Evolutionary conservation across 1,140 invertebrate genomes (phyloP), one percentile per base, ranked within the genome.

Genomic region (Anthonomus grandis): DNA sequence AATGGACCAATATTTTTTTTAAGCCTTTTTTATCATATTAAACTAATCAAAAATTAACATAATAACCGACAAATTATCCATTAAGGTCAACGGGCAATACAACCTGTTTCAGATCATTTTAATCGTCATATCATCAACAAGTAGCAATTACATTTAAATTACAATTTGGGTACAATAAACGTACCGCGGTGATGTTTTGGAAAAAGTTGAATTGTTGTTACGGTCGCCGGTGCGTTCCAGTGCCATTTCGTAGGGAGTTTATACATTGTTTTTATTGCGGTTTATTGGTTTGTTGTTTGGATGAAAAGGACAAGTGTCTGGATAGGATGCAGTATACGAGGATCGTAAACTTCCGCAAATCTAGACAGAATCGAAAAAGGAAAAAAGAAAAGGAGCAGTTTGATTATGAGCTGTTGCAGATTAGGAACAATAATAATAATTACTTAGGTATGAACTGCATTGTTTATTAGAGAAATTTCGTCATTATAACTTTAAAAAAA

Each of bases 361-460:
- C 31, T 2, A 34, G 31, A 12, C 31, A 13, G 31, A 34, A 22
- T n/a, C 18, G 24, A 51, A 3, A 10, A 21, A 36, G 36, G 10
- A 22, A 39, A 25, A 4, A 51, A 41, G 34, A 51, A 12, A 12
- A 37, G 22, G 10, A 39, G 17, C 15, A 38, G 18, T 12, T 8
- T 6, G 12, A 41, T 17, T 51, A 51, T 41, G 37, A 39, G 22
- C 17, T 41, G 12, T 13, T 51, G 36, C 36, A 51, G 13, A 17
- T 13, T 5, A 17, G 17, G 4, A 13, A 6, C n/a, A 22, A 51
- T 25, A 51, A 51, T 25, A 51, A 51, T 25, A 51, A 51, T 17
- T 51, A 39, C 19, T 27, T 51, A 41, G 49, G 49, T 51, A 51
- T 24, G 49, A 9, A 23, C 27, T 37, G 10, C 19, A 44, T 44